These are phyloP conservation scores for Blastomussa wellsi DNA, from an alignment of 92 coral and sea anemone species.

Conservation along the genomic window DNA sequence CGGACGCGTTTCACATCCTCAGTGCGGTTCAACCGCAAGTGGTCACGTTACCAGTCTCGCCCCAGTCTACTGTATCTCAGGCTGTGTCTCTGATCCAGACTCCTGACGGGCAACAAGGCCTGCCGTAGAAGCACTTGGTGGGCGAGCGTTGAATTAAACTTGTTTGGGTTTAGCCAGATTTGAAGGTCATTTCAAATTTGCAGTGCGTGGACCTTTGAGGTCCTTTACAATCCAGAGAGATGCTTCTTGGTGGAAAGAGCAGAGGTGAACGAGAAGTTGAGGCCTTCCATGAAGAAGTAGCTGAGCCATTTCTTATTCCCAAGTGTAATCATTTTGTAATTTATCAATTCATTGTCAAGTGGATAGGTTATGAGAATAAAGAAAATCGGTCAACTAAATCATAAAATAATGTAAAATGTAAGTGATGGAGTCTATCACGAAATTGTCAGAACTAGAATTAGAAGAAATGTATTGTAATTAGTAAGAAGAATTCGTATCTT, in stretches of 20 bases:
- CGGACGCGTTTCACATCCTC: conserved; percentile 79
- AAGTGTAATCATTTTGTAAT: neutral
- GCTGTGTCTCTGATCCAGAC: conserved; percentile 78
- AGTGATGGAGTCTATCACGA: neutral
- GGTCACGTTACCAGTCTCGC: conserved; percentile 64
- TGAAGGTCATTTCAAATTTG: neutral
- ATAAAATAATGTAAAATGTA: neutral
- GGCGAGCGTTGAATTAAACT: neutral
- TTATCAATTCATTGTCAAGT: neutral
- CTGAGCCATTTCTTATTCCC: neutral
- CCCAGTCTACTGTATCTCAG: conserved; percentile 64
- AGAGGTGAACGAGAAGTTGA: neutral
- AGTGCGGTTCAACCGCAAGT: conserved; percentile 65
- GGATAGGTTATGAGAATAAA: neutral
- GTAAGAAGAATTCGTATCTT: neutral
- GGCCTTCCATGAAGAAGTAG: neutral
- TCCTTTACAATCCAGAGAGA: neutral
- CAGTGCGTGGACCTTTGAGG: neutral
- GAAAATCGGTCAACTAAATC: neutral
- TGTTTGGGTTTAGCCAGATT: neutral
- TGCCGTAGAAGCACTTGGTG: conserved; percentile 13
- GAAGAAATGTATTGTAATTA: neutral
- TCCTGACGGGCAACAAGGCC: conserved; percentile 49
- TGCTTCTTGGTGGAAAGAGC: neutral
- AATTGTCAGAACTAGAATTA: neutral